Base-by-base conservation (phyloP, 2,113 vertebrate genomes). In the Xiphophorus hellerii region DNA sequence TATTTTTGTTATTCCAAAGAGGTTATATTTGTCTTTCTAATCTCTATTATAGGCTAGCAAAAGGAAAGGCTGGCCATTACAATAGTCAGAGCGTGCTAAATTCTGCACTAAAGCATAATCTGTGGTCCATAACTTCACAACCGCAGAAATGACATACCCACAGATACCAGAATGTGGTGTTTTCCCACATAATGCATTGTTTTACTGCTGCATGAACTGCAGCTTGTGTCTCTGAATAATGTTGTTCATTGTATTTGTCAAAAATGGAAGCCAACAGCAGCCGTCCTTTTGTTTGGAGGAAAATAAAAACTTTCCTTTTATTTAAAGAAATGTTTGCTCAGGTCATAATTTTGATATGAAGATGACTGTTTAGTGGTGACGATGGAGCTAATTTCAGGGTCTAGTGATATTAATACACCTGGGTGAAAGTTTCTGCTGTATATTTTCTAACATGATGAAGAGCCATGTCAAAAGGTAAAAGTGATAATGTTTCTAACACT, bases 1-100 rank as follows among this genome's bases (percentile, higher is more conserved):
- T 91, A 88, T 89, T 90, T 91, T 92, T 88, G 54, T 77, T 84
- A 84, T 67, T 61, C 66, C 8, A 42, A 69, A 27, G 44, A 31
- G 3, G 10, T 69, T 31, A 9, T 13, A 17, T 13, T 37, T 66
- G 64, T 28, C 65, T 0, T 65, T 62, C 27, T n/a, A 9, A 4
- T 67, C 42, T 75, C 54, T 25, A 9, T n/a, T 29, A 27, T 6
- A 14, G 10, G 2, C 31, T 2, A 35, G 62, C 5, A 5, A 48
- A 17, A 17, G 44, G 44, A 48, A 17, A 78, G 48, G 69, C 62
- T 0, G 11, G 77, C 42, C 58, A 28, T 17, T 22, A 12, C n/a
- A 67, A 30, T 64, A 5, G 58, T 66, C 27, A 35, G 28, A 67
- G 74, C 68, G 61, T 44, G 61, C 37, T 37, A 71, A 76, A 63